Conservation (phyloP, 2,888 invertebrate genomes). For the Macrophya alboannulata region DNA sequence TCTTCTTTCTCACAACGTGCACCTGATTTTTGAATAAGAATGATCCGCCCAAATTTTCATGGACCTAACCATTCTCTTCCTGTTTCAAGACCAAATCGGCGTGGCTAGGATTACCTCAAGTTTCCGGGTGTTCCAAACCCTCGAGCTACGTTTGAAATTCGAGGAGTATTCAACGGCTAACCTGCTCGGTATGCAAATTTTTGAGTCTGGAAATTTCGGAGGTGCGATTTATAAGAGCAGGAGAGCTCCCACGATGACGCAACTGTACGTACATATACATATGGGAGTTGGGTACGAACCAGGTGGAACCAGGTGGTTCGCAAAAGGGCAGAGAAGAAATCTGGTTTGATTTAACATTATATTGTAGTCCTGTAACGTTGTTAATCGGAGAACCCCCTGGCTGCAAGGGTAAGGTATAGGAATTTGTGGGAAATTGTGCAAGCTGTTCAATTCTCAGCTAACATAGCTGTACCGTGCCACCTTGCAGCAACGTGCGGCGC, state of each 20-base stretch:
- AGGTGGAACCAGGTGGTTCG: constrained; percentile 55
- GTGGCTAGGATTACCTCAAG: not conserved
- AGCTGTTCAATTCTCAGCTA: constrained; percentile 19
- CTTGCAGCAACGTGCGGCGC: constrained; percentile 18
- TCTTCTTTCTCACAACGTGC: not conserved
- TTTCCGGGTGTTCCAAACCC: not conserved
- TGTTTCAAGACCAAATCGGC: not conserved
- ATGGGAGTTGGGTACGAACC: constrained; percentile 60
- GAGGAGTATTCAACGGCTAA: not conserved
- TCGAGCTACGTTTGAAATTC: not conserved
- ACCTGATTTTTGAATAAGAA: constrained; percentile 37
- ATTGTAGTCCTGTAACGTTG: constrained; percentile 20
- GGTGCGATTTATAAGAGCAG: constrained; percentile 47
- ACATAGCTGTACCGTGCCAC: not conserved
- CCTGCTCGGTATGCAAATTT: constrained; percentile 52
- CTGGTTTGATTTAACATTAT: constrained; percentile 28
- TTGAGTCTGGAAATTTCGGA: constrained; percentile 55
- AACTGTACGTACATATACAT: constrained; percentile 60
- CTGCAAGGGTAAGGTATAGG: not conserved
- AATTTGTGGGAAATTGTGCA: constrained; percentile 50
- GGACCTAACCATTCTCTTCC: not conserved
- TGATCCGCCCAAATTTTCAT: not conserved
- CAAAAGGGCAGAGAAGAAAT: not conserved
- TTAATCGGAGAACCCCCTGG: constrained; percentile 8
- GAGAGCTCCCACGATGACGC: constrained; percentile 73